Conservation (phyloP, 1,140 invertebrate genomes). For the Zaprionus tsacasi region DNA sequence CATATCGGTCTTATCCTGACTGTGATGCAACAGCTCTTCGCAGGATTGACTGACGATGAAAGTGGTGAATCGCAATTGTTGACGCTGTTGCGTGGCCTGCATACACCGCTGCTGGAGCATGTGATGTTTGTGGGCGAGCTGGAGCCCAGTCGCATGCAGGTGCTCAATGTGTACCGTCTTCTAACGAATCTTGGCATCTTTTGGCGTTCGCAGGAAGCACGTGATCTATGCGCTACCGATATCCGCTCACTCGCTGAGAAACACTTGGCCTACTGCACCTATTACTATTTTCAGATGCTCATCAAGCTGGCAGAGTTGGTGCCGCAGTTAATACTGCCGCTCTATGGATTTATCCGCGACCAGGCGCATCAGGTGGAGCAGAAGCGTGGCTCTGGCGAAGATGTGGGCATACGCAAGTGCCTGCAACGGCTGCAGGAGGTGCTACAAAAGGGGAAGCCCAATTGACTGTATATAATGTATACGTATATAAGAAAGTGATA, state of each 20-base stretch:
- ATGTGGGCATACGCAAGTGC: slow-evolving; percentile 77
- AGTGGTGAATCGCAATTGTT: slow-evolving; percentile 43
- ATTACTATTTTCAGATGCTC: slow-evolving; percentile 79
- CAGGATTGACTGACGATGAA: not conserved
- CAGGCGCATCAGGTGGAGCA: slow-evolving; percentile 69
- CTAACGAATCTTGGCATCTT: slow-evolving; percentile 44
- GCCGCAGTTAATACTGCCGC: slow-evolving; percentile 36
- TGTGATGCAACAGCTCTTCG: slow-evolving; percentile 67
- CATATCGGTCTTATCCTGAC: slow-evolving; percentile 65
- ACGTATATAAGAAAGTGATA: not conserved
- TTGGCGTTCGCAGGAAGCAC: slow-evolving; percentile 16
- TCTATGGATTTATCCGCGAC: slow-evolving; percentile 52
- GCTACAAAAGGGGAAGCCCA: slow-evolving; percentile 6
- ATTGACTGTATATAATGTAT: not conserved
- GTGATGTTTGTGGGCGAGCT: slow-evolving; percentile 82
- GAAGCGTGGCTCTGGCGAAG: slow-evolving; percentile 80
- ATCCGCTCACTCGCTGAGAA: slow-evolving; percentile 70
- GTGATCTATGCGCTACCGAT: slow-evolving; percentile 41
- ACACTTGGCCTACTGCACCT: slow-evolving; percentile 80
- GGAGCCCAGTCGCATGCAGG: slow-evolving; percentile 63
- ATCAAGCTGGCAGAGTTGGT: slow-evolving; percentile 67
- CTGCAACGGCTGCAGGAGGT: slow-evolving; percentile 60
- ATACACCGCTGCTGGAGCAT: slow-evolving; percentile 69
- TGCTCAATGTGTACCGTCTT: slow-evolving; percentile 58
- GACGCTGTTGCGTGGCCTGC: slow-evolving; percentile 54